phyloP scores from a whole-genome alignment of 2,113 vertebrate species.

The Synodontis membranacea region DNA sequence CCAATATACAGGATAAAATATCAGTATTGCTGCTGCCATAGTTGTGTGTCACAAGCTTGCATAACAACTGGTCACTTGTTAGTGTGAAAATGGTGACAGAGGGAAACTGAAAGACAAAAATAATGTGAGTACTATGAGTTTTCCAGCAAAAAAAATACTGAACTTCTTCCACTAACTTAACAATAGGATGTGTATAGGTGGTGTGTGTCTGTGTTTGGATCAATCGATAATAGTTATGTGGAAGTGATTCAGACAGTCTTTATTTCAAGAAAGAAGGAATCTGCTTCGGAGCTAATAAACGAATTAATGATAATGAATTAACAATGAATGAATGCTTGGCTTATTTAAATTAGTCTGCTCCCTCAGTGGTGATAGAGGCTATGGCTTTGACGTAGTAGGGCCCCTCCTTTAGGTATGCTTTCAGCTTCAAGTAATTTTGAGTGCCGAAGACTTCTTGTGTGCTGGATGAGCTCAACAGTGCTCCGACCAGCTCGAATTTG shows the following conservation, averaged over 20 bases:
- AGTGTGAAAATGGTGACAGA: neutral
- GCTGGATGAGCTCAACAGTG: slow-evolving; percentile 82
- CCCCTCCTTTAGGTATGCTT: slow-evolving; percentile 85
- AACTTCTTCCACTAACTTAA: neutral
- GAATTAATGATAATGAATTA: neutral
- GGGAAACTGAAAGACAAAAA: neutral
- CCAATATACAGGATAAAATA: neutral
- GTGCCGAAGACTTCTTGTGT: slow-evolving; percentile 83
- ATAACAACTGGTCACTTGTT: neutral
- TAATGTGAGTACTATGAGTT: neutral
- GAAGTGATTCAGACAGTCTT: neutral
- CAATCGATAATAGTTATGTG: neutral
- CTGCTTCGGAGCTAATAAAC: neutral
- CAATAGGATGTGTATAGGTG: neutral
- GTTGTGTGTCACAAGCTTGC: neutral
- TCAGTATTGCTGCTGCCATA: neutral
- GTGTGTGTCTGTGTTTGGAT: neutral
- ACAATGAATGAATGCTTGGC: too few species aligned
- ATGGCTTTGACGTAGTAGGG: slow-evolving; percentile 88
- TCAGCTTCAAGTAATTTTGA: slow-evolving; percentile 86
- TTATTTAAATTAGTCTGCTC: slow-evolving; percentile 75
- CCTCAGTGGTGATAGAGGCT: slow-evolving; percentile 84
- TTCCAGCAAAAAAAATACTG: neutral
- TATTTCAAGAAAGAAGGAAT: neutral
- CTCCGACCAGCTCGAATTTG: slow-evolving; percentile 90